A percentile compares a stretch with the other conserved stretches of the same genome.
Conservation (phyloP, 1,140 invertebrate species). For the Hypsibius dujardini region DNA sequence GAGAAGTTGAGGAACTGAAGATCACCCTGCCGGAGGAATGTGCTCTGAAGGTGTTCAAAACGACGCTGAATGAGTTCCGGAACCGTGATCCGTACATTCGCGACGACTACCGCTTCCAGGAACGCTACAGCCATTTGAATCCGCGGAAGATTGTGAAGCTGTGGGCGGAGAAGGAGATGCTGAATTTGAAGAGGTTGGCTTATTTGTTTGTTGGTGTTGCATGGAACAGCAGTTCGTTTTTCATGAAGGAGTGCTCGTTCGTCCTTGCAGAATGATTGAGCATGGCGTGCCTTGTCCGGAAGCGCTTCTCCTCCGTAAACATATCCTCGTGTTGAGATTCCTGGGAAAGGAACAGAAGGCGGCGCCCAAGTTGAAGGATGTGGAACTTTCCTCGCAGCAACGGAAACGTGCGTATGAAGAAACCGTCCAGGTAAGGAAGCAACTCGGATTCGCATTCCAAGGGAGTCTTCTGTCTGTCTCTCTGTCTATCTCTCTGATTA, state of each 20-base stretch:
- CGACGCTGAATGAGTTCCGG: constrained; percentile 71
- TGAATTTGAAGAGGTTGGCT: constrained; percentile 52
- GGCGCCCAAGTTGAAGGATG: constrained; percentile 67
- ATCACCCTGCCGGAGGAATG: constrained; percentile 46
- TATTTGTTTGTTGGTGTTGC: too few species aligned
- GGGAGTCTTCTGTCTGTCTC: too few species aligned
- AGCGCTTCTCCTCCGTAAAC: constrained; percentile 58
- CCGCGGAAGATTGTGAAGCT: constrained; percentile 62
- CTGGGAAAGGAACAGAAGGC: constrained; percentile 55
- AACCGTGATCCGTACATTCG: constrained; percentile 69
- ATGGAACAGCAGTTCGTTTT: too few species aligned
- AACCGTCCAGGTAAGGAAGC: constrained; percentile 31
- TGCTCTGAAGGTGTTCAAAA: constrained; percentile 80
- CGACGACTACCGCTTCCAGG: constrained; percentile 68
- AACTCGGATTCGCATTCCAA: too few species aligned
- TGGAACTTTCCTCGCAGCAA: constrained; percentile 38
- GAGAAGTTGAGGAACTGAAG: constrained; percentile 27
- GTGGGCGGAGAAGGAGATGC: constrained; percentile 84
- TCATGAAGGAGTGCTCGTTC: not conserved
- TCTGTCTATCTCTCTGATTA: too few species aligned
- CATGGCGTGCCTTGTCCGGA: constrained; percentile 53
- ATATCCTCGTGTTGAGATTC: constrained; percentile 71
- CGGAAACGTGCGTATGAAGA: constrained; percentile 38
- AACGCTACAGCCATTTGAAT: constrained; percentile 46
- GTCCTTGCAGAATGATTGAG: constrained; percentile 28